phyloP scores from a whole-genome alignment of 2,888 invertebrate species.

The Andrena minutula region DNA sequence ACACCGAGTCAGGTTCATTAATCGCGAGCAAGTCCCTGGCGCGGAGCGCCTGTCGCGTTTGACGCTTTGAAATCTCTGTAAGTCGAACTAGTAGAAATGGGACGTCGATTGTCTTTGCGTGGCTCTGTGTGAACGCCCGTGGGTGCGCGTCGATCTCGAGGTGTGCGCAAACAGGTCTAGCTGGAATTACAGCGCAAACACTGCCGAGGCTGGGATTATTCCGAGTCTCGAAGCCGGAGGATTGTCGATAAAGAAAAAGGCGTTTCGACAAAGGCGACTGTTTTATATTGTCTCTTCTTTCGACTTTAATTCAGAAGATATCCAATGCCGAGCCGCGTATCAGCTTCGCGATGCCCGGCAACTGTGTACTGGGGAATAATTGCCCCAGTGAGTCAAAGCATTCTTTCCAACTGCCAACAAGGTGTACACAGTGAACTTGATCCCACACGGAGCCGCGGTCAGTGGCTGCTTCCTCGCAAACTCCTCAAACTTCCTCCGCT shows the following conservation, averaged over 20 bases:
- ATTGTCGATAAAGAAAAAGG: not conserved
- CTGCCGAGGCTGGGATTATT: slow-evolving; percentile 13
- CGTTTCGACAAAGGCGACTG: slow-evolving; percentile 1
- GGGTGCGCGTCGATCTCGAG: slow-evolving; percentile 2
- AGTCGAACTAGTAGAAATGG: slow-evolving; percentile 30
- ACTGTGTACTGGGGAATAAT: not conserved
- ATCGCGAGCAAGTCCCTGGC: slow-evolving; percentile 30
- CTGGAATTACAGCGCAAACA: slow-evolving; percentile 35
- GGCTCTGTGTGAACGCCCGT: not conserved
- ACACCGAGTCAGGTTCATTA: slow-evolving; percentile 47
- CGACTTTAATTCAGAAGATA: not conserved
- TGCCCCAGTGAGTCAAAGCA: not conserved
- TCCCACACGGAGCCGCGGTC: not conserved
- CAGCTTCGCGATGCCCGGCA: not conserved
- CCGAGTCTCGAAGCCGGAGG: not conserved
- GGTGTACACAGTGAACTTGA: not conserved
- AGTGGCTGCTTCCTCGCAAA: not conserved
- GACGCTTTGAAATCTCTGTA: slow-evolving; percentile 49
- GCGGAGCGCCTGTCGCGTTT: slow-evolving; percentile 18
- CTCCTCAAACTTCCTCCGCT: not conserved
- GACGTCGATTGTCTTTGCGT: slow-evolving; percentile 21
- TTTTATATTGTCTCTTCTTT: not conserved
- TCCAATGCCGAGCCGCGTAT: not conserved
- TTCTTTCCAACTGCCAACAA: not conserved
- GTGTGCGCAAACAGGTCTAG: slow-evolving; percentile 8